Base-by-base conservation (phyloP, 2,797 vertebrate species). In the Rhadinocentrus ornatus region DNA sequence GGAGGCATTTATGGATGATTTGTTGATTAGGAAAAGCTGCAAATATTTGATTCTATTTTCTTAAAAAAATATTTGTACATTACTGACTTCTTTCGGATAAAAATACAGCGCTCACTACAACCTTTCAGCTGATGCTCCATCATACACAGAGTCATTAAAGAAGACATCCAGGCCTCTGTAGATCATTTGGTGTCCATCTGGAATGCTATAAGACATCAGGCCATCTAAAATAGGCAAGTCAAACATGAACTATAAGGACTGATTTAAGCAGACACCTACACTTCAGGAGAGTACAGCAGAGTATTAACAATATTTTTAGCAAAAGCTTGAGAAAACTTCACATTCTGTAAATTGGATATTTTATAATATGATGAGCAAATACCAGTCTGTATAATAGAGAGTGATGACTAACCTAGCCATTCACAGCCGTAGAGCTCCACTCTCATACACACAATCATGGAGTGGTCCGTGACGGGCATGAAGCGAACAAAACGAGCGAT, bases 341-440 rank as follows among this genome's bases (percentile, higher is more conserved):
- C 10, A 52, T 20, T 11, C 50, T 53, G 50, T 10, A 63, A 50
- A 35, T 6, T 54, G 26, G 12, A 54, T 16, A 7, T 54, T 54
- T 54, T 13, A 27, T 15, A 11, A 6, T 24, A 9, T 16, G 35
- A 56, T 12, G 8, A 62, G 10, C 4, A 22, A 5, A 3, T 11
- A 22, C 6, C 41, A n/a, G 16, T 65, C 16, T 56, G 16, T 41
- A 2, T 46, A 52, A 31, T 48, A 22, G 10, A 60, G 20, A 62
- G n/a, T 0, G 3, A n/a, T 13, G 69, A 91, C 95, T 75, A 83
- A 98, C 98, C 98, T 35, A 99, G 92, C 97, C 97, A 99, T 89
- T 95, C 94, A 4, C 98, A 99, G 87, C 98, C 98, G 0, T 99
- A 99, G 22, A 99, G 95, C 90, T 99, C 98, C 87, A 99, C 98